Evolutionary conservation across 2,888 invertebrate species (phyloP).

Genomic region (Melinopterus prodromus): DNA sequence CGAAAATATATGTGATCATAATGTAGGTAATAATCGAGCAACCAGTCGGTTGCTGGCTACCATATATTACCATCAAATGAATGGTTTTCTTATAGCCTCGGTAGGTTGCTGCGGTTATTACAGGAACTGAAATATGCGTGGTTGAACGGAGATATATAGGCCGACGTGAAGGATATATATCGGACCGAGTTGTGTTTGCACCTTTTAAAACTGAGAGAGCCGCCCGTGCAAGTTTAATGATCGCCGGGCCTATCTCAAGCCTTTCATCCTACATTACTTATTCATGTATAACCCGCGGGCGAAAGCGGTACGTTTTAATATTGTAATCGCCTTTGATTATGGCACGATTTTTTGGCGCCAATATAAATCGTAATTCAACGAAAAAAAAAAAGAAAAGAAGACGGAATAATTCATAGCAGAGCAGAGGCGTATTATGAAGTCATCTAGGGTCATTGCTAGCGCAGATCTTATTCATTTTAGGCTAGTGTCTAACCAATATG

Average conservation of each 20-base stretch:
- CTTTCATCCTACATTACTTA: not conserved
- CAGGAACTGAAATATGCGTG: not conserved
- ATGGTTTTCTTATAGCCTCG: not conserved
- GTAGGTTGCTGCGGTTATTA: not conserved
- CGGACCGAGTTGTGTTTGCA: not conserved
- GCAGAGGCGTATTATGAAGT: not conserved
- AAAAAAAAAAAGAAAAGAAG: no score
- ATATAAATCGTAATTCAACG: not conserved
- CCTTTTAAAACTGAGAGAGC: not conserved
- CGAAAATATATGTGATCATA: no score
- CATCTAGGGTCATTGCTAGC: not conserved
- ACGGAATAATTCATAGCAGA: no score
- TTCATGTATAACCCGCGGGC: not conserved
- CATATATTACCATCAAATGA: not conserved
- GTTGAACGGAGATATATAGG: not conserved
- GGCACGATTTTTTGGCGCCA: not conserved
- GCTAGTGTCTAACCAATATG: no score
- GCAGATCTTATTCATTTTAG: no score
- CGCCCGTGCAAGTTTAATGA: constrained; percentile 4
- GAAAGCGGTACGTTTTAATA: not conserved
- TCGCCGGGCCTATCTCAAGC: not conserved
- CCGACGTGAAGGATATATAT: not conserved
- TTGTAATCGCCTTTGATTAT: not conserved
- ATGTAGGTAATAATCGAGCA: no score
- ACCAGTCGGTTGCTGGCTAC: not conserved